Percentiles rank a stretch among this genome's conserved stretches.
Conservation (phyloP, 2,797 vertebrate species). For the Melanotaenia pygmaea region DNA sequence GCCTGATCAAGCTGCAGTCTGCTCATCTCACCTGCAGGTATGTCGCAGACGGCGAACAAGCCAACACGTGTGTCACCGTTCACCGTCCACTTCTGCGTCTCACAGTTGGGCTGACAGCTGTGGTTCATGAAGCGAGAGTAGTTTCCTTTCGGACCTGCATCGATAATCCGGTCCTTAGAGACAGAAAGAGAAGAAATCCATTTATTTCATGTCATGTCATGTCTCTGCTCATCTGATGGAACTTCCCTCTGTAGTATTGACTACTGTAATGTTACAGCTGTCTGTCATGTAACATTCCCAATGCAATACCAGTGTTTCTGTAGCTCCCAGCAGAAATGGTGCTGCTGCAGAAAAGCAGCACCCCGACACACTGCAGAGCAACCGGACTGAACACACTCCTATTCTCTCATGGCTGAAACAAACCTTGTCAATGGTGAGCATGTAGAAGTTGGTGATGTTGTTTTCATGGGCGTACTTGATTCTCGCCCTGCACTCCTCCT, state of each 20-base stretch:
- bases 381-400: neutral
- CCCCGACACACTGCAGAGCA: slow-evolving; percentile 69
- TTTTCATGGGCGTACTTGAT: slow-evolving; percentile 95
- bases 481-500: slow-evolving; percentile 95
- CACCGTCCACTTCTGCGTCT: slow-evolving; percentile 99
- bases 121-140: slow-evolving; percentile 99
- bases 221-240: neutral
- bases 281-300: slow-evolving; percentile 82
- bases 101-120: slow-evolving; percentile 99
- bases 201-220: neutral
- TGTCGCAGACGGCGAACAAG: slow-evolving; percentile 93
- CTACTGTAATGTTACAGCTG: slow-evolving; percentile 74
- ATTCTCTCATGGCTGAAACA: neutral
- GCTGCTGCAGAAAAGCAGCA: slow-evolving; percentile 59
- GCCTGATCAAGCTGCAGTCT: no score
- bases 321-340: slow-evolving; percentile 74
- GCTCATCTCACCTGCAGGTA: slow-evolving; percentile 87
- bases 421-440: slow-evolving; percentile 99
- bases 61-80: slow-evolving; percentile 96
- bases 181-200: neutral
- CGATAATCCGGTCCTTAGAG: slow-evolving; percentile 94
- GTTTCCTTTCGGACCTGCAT: slow-evolving; percentile 98
- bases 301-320: slow-evolving; percentile 81
- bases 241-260: slow-evolving; percentile 74
- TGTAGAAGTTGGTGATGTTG: slow-evolving; percentile 96